Evolutionary conservation across 2,888 invertebrate species (phyloP), one percentile per base, ranked within the genome.

Genomic region (Eubasilissa splendida): DNA sequence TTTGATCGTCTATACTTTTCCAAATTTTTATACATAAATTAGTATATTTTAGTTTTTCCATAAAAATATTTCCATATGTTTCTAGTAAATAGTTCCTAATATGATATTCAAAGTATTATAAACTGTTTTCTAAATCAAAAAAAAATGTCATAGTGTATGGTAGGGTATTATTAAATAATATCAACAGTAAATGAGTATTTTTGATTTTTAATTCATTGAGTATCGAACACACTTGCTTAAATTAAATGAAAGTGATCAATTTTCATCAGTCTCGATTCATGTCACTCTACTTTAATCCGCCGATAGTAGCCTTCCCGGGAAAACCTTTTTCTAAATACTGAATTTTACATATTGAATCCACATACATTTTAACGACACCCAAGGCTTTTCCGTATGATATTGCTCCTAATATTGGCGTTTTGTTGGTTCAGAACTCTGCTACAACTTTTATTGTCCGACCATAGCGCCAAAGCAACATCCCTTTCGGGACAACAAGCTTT

Each of bases 341-440:
- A 22, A 14, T 68, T 68, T 14, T 56, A 71, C 71, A 71, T 31
- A 73, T 73, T 56, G 56, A 73, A 68, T 68, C 9, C 68, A 33
- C 56, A 54, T 73, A 56, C 58, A 11, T 50, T 54, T 53, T 56
- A 33, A 56, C 71, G 71, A 33, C 31, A 9, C 68, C 68, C 68
- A 50, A 9, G 42, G 68, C 68, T 68, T 68, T 52, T 50, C 33
- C 14, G 52, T 68, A 12, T n/a, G 14, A 68, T 50, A 68, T 68
- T 14, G 68, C 68, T 58, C 50, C 68, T 68, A 68, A 68, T 68
- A 68, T 68, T 50, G 50, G 50, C 68, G 14, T 68, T 73, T 73
- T 54, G 54, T 56, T 56, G 54, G 14, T 70, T 52, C n/a, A 31
- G 3, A 73, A 73, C n/a, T 33, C 54, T 0, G n/a, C 58, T 71